Base-by-base conservation (phyloP, 1,140 invertebrate species). In the Venturia canescens region DNA sequence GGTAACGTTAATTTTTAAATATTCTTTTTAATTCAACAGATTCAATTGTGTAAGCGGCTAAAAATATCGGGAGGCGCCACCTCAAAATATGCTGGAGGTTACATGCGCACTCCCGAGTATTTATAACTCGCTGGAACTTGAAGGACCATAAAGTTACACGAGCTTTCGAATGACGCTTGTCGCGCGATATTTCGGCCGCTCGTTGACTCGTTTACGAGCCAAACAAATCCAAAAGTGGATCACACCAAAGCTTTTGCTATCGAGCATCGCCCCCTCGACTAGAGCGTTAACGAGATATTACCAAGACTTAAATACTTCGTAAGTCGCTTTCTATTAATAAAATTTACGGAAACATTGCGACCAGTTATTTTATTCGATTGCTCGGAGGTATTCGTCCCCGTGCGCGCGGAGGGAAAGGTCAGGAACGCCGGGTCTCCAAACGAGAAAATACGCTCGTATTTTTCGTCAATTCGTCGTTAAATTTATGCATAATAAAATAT, bases 181-280 rank as follows among this genome's bases (percentile, higher is more conserved):
- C 23, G 60, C 23, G 60, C 23, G 60, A 23, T 63, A 63, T 63
- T 63, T 23, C 6, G 11, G 21, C 23, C 23, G 0, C 60, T 63
- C 60, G 60, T 63, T 26, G 60, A 63, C 27, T 63, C 60, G 23
- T 63, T 63, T 63, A 23, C 21, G 60, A 63, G 23, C 60, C 60
- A 26, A 63, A 63, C 60, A 23, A 63, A 63, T 27, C 1, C 23
- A 26, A 26, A 63, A 63, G 23, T 63, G 60, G 60, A 63, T 63
- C 60, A 63, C 60, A 63, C 60, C 60, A n/a, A 7, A 13, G 2
- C 4, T 63, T 26, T 26, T 3, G n/a, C 23, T 63, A 13, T 63
- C 60, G n/a, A 63, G 60, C 60, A 63, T 27, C 23, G 23, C 23
- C 21, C 23, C 57, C 23, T 13, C 23, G n/a, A 18, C n/a, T 18